Evolutionary conservation across 1,140 invertebrate species (phyloP), one percentile per base, ranked within the genome.

Genomic region (Neodiprion virginianus): DNA sequence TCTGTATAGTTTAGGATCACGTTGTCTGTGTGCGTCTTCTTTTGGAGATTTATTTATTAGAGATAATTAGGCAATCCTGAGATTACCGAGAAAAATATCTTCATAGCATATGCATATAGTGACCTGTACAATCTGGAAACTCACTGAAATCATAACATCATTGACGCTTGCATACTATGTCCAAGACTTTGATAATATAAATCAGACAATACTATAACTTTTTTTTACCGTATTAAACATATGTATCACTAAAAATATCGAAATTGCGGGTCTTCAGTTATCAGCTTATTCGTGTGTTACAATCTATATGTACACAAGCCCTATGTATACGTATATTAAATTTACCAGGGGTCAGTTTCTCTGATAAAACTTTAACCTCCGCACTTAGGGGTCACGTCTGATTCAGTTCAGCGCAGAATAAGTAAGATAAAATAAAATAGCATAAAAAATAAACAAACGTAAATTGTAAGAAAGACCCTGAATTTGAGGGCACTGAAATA

Each of bases 281-380:
- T 21, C 68, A 11, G 11, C 23, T 12, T 7, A 69, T 12, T 47
- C 21, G 5, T 69, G 67, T 71, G 9, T n/a, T 50, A 50, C 48
- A 48, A 47, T 14, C 14, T 40, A 49, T 28, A 28, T 71, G 47
- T 50, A 7, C 8, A 61, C 67, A 70, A 66, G 72, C 75, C n/a
- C 66, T 77, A 61, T 61, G 53, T 61, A 61, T 61, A 61, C n/a
- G n/a, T 61, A 71, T 79, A 79, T 74, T 76, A 79, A 79, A 78
- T 78, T 76, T 80, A 82, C 72, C 50, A 74, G 65, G 74, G 75
- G 78, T 80, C 75, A 78, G 65, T 68, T 71, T 73, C 74, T 78
- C 28, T 67, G 75, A 83, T 78, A 83, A 81, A 82, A 78, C 65
- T 75, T 67, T 67, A 75, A 80, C 72, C 79, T 65, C 11, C 61